These are phyloP conservation scores for Bombus consobrinus DNA, from an alignment of 1,140 invertebrate genomes.

Conservation along the genomic window DNA sequence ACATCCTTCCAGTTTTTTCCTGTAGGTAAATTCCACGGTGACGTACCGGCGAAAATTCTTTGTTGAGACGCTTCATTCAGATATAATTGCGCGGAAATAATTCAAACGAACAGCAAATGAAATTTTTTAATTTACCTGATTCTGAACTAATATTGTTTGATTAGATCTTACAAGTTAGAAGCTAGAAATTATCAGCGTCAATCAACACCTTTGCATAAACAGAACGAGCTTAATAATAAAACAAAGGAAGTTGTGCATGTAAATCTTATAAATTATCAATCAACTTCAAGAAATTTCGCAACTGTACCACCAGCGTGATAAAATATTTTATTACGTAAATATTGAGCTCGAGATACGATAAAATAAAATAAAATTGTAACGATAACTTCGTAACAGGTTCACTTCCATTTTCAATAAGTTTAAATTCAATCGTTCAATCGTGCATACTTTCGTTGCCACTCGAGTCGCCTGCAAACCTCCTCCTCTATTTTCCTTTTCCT, in stretches of 20 bases:
- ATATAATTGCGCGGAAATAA: background rate
- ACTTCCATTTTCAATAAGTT: no score
- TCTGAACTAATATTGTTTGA: no score
- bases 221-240: background rate
- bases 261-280: background rate
- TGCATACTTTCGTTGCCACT: background rate
- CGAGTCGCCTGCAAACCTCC: background rate
- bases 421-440: no score
- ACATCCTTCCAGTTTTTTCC: constrained; percentile 22
- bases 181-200: no score
- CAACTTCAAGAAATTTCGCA: no score
- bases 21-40: constrained; percentile 14
- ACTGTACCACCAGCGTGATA: no score
- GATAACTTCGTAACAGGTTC: no score
- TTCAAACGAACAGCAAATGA: background rate
- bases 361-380: no score
- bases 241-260: background rate
- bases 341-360: no score
- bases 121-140: background rate
- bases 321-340: no score
- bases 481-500: background rate
- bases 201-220: no score
- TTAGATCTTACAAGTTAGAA: no score
- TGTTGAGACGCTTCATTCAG: background rate
- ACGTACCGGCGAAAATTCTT: constrained; percentile 1